Conservation (phyloP, 2,113 vertebrate species). For the Cyanoramphus novaezelandiae region DNA sequence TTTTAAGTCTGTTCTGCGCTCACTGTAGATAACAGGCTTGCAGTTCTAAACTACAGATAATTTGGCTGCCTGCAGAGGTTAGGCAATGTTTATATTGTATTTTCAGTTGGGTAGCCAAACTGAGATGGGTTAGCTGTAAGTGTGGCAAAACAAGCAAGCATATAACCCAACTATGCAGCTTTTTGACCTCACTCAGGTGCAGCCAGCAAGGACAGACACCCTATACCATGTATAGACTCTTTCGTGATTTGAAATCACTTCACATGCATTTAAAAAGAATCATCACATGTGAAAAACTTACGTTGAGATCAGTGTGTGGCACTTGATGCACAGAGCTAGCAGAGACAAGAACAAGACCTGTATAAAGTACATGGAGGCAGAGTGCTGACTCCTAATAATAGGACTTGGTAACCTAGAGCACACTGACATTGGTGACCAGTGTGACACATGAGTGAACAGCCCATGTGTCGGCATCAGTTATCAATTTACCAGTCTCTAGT, state of each 20-base stretch:
- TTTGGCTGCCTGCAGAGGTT: neutral
- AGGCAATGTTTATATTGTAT: neutral
- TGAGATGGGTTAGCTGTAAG: neutral
- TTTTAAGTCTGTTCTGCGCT: neutral
- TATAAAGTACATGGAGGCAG: neutral
- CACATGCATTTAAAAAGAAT: neutral
- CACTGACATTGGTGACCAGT: neutral
- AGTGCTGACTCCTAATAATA: accelerated
- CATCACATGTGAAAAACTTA: neutral
- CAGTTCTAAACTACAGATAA: neutral
- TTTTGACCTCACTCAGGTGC: neutral
- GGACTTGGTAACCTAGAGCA: neutral
- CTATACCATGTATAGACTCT: accelerated
- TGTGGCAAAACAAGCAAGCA: neutral
- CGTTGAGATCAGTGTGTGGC: neutral
- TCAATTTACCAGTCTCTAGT: neutral
- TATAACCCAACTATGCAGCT: neutral
- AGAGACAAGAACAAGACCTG: neutral
- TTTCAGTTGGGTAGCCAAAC: neutral
- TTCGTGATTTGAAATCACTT: neutral
- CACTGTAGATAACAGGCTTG: neutral
- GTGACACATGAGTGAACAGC: accelerated
- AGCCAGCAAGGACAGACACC: neutral
- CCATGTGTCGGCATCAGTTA: accelerated
- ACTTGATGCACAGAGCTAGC: neutral